Evolutionary conservation across 2,797 vertebrate species (phyloP).

Genomic region (Falco peregrinus): DNA sequence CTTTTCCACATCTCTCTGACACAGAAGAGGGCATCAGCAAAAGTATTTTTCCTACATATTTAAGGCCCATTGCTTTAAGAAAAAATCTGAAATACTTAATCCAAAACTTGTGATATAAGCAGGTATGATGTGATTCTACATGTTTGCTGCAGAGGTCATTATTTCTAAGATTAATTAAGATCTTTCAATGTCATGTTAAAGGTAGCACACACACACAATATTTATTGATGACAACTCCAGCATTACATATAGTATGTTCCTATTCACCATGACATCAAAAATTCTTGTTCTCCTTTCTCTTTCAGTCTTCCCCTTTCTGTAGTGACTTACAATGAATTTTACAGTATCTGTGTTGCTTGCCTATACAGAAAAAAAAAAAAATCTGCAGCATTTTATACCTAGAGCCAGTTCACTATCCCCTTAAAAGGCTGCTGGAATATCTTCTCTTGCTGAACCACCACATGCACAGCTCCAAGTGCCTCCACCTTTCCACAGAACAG

Average conservation of each 20-base stretch:
- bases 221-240: neutral
- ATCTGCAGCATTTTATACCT: neutral
- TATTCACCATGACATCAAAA: neutral
- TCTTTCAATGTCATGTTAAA: neutral
- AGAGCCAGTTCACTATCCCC: neutral
- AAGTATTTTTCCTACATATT: neutral
- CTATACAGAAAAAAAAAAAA: neutral
- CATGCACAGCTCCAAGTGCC: slow-evolving; percentile 15
- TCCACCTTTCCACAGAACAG: slow-evolving; percentile 57
- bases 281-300: neutral
- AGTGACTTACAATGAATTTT: neutral
- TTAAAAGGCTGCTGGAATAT: neutral
- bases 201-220: neutral
- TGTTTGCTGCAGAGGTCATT: neutral
- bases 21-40: neutral
- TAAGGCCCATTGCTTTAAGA: neutral
- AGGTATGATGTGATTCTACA: neutral
- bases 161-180: slow-evolving; percentile 31
- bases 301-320: neutral
- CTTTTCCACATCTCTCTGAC: neutral
- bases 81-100: neutral
- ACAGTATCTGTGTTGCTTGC: neutral
- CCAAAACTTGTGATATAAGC: neutral
- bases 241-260: neutral
- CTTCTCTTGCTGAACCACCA: neutral